Conservation (phyloP, 2,113 vertebrate genomes). For the Xiphias gladius region DNA sequence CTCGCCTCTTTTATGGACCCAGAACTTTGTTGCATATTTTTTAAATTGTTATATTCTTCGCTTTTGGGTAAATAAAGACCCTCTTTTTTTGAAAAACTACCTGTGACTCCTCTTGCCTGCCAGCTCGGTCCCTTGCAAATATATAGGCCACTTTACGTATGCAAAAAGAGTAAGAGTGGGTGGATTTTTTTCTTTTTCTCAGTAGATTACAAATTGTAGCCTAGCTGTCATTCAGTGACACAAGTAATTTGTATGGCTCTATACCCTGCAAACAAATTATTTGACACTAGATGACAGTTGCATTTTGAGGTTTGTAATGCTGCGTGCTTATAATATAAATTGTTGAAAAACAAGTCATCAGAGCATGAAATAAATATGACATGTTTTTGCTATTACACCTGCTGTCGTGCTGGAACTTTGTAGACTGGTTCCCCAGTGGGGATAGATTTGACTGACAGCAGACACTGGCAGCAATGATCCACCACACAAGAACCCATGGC, state of each 20-base stretch:
- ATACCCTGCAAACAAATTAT: conserved; percentile 65
- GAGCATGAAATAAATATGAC: conserved; percentile 77
- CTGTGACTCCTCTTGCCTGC: background rate
- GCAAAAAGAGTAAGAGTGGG: conserved; percentile 40
- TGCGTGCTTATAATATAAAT: conserved; percentile 70
- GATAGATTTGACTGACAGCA: conserved; percentile 77
- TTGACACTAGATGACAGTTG: conserved; percentile 71
- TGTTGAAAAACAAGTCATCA: conserved; percentile 71
- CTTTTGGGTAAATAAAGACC: background rate
- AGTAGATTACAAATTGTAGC: conserved; percentile 63
- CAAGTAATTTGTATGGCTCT: conserved; percentile 64
- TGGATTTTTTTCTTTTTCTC: conserved; percentile 45
- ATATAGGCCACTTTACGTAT: conserved; percentile 47
- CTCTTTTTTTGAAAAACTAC: background rate
- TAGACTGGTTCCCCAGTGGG: conserved; percentile 65
- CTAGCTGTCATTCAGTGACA: conserved; percentile 68
- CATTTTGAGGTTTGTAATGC: conserved; percentile 69
- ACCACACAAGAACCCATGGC: conserved; percentile 67
- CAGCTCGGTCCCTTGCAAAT: background rate
- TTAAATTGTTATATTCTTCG: background rate
- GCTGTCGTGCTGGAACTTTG: conserved; percentile 66
- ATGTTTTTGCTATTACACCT: conserved; percentile 76
- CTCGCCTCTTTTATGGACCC: too few species aligned
- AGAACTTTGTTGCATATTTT: background rate
- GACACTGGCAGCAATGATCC: conserved; percentile 72